Evolutionary conservation across 2,797 vertebrate species (phyloP), one percentile per base, ranked within the genome.

Genomic region (Coregonus sp.): DNA sequence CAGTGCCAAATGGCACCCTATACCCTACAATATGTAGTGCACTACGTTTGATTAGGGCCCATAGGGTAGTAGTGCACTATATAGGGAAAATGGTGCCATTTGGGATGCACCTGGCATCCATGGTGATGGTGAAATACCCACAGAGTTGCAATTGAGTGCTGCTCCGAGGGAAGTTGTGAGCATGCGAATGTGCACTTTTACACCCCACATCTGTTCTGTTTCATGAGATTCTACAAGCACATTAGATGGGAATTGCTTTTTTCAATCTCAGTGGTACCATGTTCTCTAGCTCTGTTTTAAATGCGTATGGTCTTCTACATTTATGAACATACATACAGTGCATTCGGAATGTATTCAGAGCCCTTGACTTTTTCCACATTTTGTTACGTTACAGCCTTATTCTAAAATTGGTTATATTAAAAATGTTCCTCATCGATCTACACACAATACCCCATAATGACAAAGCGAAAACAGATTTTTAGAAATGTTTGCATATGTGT

Each of bases 121-220:
- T n/a, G 59, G 52, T 11, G 68, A 68, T 14, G 69, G 18, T 63
- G 76, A 81, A 80, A 79, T 50, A 29, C 73, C 78, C 80, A 73
- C 77, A 68, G 50, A 78, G 65, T 76, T 78, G 56, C 20, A 4
- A 37, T 65, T 40, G 37, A 5, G 16, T 74, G 73, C 9, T 79
- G 47, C 15, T 70, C 72, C 37, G 54, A 79, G 40, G 5, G 35
- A 33, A 18, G 75, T 54, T 1, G 18, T 51, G 25, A 40, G 65
- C 56, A 69, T 52, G 56, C 66, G 72, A 73, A 40, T 20, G 59
- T 14, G 16, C 16, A 25, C 25, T 63, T 70, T 56, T 71, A 71
- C 73, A 75, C 18, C 40, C 25, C 5, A 5, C 65, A 40, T 37
- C 73, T 52, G 69, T 52, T 51, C 69, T n/a, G 51, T 75, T 33